Base-by-base conservation (phyloP, 1,140 invertebrate genomes). In the Argopecten irradians region DNA sequence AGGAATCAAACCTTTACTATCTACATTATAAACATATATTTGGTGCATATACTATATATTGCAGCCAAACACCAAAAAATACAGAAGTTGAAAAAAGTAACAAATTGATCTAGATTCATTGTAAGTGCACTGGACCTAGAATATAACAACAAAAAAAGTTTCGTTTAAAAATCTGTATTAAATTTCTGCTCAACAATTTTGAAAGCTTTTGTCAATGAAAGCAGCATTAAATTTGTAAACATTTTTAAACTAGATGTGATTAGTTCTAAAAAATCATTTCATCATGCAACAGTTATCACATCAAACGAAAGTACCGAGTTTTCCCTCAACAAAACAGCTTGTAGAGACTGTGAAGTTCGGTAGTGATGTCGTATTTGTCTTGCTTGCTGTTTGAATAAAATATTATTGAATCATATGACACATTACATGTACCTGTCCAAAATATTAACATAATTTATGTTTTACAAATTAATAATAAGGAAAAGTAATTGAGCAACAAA, bases 401-500 rank as follows among this genome's bases (percentile, higher is more conserved):
- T 11, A 71, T 71, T 71, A 39, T 39, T 39, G 13, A 13, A 39
- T 39, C 36, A 39, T 13, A 39, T 39, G 13, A 5, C n/a, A n/a
- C n/a, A n/a, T n/a, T n/a, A n/a, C n/a, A n/a, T n/a, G n/a, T n/a
- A n/a, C n/a, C n/a, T n/a, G n/a, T n/a, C n/a, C n/a, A n/a, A n/a
- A n/a, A n/a, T n/a, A n/a, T n/a, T n/a, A n/a, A n/a, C n/a, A n/a
- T n/a, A n/a, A n/a, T n/a, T n/a, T n/a, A n/a, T n/a, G n/a, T n/a
- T n/a, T n/a, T n/a, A n/a, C n/a, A n/a, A n/a, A n/a, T n/a, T n/a
- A n/a, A n/a, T n/a, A n/a, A n/a, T n/a, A n/a, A n/a, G n/a, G n/a
- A n/a, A n/a, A n/a, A 34, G 93, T 91, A 0, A 93, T 92, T 11
- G 95, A 95, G 94, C 95, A 96, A 3, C 91, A 92, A 32, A 96